phyloP scores from a whole-genome alignment of 35 echinoderm and acorn worm species.

The Apostichopus californicus region DNA sequence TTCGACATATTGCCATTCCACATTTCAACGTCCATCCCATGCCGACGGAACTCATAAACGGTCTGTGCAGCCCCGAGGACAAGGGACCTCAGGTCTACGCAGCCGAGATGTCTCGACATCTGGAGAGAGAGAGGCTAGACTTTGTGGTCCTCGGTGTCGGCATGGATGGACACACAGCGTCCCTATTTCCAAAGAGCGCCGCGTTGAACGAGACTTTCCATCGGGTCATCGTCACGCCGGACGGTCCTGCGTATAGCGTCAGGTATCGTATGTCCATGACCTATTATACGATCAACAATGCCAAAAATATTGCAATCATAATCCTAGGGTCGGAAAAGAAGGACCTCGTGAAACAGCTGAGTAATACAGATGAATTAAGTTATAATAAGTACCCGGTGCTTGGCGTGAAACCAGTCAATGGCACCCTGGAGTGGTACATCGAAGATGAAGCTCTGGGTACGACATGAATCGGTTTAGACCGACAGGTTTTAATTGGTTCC shows the following conservation, averaged over 20 bases:
- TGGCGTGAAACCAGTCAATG: constrained; percentile 68
- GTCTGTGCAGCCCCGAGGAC: constrained; percentile 56
- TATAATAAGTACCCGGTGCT: constrained; percentile 60
- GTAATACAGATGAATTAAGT: constrained; percentile 33
- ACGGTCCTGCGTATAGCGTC: constrained; percentile 20
- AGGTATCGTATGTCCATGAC: constrained; percentile 65
- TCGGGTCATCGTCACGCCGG: constrained; percentile 42
- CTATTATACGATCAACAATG: constrained; percentile 68
- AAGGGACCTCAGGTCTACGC: constrained; percentile 64
- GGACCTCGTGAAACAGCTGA: constrained; percentile 59
- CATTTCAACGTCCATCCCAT: constrained; percentile 87
- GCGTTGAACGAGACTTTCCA: constrained; percentile 44
- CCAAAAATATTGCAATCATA: constrained; percentile 70
- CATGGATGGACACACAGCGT: constrained; percentile 85
- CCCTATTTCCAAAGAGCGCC: constrained; percentile 76
- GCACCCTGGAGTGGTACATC: constrained; percentile 82
- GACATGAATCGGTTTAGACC: too few relatives aligned
- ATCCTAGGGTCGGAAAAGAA: constrained; percentile 67
- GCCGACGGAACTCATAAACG: constrained; percentile 71
- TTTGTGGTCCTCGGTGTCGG: constrained; percentile 86
- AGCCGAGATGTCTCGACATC: constrained; percentile 51
- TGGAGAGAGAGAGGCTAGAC: constrained; percentile 66
- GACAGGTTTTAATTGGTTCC: too few relatives aligned
- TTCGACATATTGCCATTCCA: constrained; percentile 66
- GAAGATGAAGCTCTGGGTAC: constrained; percentile 75